These are phyloP conservation scores for Malacosoma neustria DNA, from an alignment of 2,888 invertebrate genomes.

Conservation along the genomic window DNA sequence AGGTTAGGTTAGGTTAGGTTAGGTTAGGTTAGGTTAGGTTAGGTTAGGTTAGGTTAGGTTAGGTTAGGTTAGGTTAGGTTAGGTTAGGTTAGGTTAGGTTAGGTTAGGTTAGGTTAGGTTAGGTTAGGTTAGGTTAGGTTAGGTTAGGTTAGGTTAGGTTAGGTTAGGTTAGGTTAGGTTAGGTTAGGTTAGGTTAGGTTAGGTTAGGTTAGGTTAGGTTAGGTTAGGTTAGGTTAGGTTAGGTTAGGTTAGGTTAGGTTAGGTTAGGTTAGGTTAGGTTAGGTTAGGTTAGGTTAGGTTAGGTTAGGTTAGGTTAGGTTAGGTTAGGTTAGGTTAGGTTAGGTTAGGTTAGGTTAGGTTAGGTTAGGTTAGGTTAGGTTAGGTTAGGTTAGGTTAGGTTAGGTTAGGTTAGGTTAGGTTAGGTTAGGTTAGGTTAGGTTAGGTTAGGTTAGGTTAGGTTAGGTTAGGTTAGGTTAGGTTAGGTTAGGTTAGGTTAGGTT, in stretches of 20 bases:
- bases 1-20: constrained; percentile 6
- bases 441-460: constrained; percentile 7
- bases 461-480: constrained; percentile 10
- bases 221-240: constrained; percentile 5
- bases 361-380: constrained; percentile 5
- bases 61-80: not conserved
- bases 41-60: constrained; percentile 2
- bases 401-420: constrained; percentile 9
- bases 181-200: constrained; percentile 11
- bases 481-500: constrained; percentile 7
- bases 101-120: constrained; percentile 4
- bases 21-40: constrained; percentile 1
- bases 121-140: constrained; percentile 5
- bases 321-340: constrained; percentile 3
- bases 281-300: constrained; percentile 5
- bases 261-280: constrained; percentile 4
- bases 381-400: constrained; percentile 7
- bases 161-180: constrained; percentile 9
- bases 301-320: constrained; percentile 4
- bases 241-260: constrained; percentile 4
- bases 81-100: constrained; percentile 1
- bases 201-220: constrained; percentile 6
- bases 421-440: constrained; percentile 10
- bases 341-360: constrained; percentile 1
- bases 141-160: constrained; percentile 6